Evolutionary conservation across 2,113 vertebrate species (phyloP), one percentile per base, ranked within the genome.

Genomic region (Deroptyus accipitrinus): DNA sequence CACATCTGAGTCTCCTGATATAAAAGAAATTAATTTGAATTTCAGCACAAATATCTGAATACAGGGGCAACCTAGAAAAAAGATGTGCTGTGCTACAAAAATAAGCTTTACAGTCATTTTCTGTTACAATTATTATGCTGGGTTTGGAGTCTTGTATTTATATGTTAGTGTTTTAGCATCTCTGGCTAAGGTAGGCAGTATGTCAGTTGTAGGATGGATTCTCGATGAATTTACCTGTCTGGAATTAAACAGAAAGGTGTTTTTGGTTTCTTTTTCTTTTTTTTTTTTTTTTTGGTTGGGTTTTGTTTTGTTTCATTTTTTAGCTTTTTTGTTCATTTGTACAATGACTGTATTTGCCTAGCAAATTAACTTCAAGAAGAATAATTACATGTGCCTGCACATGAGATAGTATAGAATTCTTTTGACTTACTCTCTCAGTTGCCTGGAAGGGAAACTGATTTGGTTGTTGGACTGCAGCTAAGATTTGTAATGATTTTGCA

Each of bases 191-290:
- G n/a, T 51, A 76, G 68, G 51, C n/a, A 15, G 41, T 17, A 19
- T 75, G 46, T 74, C 22, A 62, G 44, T 24, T 75, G 62, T 63
- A 77, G 42, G 48, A 37, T 5, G 6, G 54, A 6, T 59, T 78
- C 54, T 33, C 1, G 2, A 48, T 90, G 63, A 49, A 69, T 63
- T 85, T 46, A 11, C 14, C 24, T 7, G 39, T 15, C 52, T 76
- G 51, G 17, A 73, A 89, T 72, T 35, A 2, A 84, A 46, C 12
- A 15, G 17, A 63, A 16, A 35, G 13, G 24, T 3, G 3, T 13
- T 10, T 10, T 14, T 5, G 2, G 3, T 5, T 4, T 44, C 23
- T 7, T 27, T 41, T 23, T 33, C 11, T 3, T 18, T 25, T 30
- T 12, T 7, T 57, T 44, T 49, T 2, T 2, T 31, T 35, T 20